A percentile compares a stretch with the other conserved stretches of the same genome.
Evolutionary conservation across 2,113 vertebrate species (phyloP).

Genomic region (Scartelaos histophorus): DNA sequence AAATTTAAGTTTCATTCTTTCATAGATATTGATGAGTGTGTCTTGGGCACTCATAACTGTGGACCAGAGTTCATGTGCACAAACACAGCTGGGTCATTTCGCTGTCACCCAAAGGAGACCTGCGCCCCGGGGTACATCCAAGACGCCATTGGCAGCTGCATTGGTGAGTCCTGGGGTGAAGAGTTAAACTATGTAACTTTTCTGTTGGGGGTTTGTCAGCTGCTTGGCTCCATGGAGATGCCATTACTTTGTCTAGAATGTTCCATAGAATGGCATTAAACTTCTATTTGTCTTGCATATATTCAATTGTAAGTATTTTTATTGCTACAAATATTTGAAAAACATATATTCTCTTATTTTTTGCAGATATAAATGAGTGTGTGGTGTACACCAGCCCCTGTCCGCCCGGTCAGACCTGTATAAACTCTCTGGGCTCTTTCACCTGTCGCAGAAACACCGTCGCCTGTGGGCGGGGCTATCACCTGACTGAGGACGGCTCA

Average conservation of each 20-base stretch:
- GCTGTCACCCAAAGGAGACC: constrained; percentile 82
- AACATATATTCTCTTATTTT: not conserved
- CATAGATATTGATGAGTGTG: constrained; percentile 93
- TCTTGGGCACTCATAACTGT: constrained; percentile 88
- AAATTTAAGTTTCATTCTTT: not conserved
- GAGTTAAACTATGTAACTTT: not conserved
- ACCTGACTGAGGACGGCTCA: constrained; percentile 82
- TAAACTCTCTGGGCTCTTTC: constrained; percentile 88
- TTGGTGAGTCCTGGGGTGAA: constrained; percentile 78
- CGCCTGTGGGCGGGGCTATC: constrained; percentile 88
- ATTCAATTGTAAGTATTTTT: no score
- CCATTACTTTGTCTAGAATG: no score
- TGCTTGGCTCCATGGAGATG: no score
- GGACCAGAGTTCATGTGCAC: constrained; percentile 83
- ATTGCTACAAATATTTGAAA: no score
- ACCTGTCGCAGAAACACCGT: constrained; percentile 83
- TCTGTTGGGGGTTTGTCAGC: no score
- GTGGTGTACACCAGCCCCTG: constrained; percentile 76
- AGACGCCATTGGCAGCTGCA: constrained; percentile 87
- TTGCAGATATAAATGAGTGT: constrained; percentile 90
- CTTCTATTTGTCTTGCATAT: no score
- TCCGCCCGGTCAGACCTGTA: constrained; percentile 80
- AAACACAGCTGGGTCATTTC: constrained; percentile 93
- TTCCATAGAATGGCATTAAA: no score
- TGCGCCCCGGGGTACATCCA: constrained; percentile 86